Conservation (phyloP, 2,797 vertebrate species). For the Darevskia mixta region DNA sequence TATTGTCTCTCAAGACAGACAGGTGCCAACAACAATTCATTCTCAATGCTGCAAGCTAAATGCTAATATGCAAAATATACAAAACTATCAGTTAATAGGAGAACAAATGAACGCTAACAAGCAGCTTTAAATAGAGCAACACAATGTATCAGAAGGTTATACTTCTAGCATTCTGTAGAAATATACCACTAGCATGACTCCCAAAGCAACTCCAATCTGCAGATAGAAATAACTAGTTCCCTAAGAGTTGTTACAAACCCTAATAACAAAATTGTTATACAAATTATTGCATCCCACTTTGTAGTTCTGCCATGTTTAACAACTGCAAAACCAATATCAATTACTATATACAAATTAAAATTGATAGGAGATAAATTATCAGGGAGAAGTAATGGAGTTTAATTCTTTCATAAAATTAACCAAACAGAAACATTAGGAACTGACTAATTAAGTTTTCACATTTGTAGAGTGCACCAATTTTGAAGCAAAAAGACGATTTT, state of each 20-base stretch:
- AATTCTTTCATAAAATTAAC: neutral
- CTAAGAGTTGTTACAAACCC: neutral
- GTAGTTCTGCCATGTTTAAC: neutral
- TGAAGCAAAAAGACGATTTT: slow-evolving; percentile 3
- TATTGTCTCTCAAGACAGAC: too few species aligned
- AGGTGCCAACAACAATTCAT: too few species aligned
- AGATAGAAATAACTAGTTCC: neutral
- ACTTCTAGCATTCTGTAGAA: neutral
- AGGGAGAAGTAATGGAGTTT: neutral
- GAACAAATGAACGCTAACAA: neutral
- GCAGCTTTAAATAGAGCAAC: neutral
- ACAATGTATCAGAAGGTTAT: neutral
- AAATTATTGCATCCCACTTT: neutral
- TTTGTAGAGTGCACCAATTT: neutral
- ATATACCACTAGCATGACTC: neutral
- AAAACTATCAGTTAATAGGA: neutral
- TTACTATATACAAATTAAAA: neutral
- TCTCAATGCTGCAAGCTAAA: too few species aligned
- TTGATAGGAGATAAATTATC: neutral
- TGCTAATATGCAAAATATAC: neutral
- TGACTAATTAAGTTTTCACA: neutral
- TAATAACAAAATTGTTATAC: neutral
- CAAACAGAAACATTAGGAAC: neutral
- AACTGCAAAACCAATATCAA: neutral
- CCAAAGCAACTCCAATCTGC: neutral